A percentile compares a stretch with the other conserved stretches of the same genome.
These are phyloP conservation scores for Dermatemys mawii DNA, from an alignment of 2,113 vertebrate genomes.

Conservation along the genomic window DNA sequence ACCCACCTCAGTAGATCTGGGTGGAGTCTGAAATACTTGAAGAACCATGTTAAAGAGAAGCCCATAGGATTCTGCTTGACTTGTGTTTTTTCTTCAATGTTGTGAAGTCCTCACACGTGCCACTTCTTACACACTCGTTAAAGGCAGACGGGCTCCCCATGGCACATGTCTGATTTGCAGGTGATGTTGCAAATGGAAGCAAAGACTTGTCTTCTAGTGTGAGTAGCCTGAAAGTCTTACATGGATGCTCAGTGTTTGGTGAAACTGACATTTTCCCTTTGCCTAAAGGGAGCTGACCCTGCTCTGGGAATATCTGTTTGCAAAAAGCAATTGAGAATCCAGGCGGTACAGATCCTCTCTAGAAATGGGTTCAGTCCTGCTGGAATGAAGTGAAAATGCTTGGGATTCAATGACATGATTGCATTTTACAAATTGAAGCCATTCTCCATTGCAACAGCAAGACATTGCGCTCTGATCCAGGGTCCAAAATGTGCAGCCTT, in stretches of 20 bases:
- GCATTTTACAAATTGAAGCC: not conserved
- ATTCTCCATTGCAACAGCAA: not conserved
- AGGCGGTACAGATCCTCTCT: not conserved
- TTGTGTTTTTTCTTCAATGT: not conserved
- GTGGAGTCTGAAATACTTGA: conserved; percentile 82
- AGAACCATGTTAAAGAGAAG: conserved; percentile 77
- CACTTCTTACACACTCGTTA: not conserved
- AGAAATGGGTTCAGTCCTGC: not conserved
- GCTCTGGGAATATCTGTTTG: not conserved
- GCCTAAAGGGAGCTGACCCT: not conserved
- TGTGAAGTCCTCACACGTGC: not conserved
- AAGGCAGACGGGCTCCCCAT: not conserved
- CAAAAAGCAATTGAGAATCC: not conserved
- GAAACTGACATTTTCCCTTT: not conserved
- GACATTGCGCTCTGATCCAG: not conserved
- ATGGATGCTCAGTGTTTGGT: not conserved
- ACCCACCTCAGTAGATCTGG: conserved; percentile 64
- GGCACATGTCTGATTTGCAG: not conserved
- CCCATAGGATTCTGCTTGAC: not conserved
- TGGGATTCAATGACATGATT: not conserved
- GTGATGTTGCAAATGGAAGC: not conserved
- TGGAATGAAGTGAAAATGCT: not conserved
- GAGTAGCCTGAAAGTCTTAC: not conserved
- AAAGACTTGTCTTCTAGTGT: not conserved
- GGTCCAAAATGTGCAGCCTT: not conserved